A percentile compares a stretch with the other conserved stretches of the same genome.
Conservation (phyloP, 2,113 vertebrate genomes). For the Ptyas mucosa region DNA sequence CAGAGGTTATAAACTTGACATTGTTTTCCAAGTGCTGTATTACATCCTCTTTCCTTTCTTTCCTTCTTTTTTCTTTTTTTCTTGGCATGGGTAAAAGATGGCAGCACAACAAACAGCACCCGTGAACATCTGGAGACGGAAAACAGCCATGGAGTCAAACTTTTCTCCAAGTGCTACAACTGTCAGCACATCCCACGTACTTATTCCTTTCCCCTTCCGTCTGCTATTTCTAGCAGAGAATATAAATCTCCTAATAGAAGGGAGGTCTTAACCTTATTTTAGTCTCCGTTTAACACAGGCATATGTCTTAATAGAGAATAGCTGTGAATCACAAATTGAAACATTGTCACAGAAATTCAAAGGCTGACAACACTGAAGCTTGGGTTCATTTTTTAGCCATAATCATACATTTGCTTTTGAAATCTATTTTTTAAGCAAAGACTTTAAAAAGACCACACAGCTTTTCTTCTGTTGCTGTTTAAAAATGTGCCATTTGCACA, state of each 20-base stretch:
- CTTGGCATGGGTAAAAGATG: not conserved
- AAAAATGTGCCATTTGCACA: not conserved
- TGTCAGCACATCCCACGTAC: not conserved
- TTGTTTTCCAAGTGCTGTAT: slow-evolving; percentile 14
- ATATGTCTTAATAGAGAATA: not conserved
- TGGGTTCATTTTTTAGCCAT: not conserved
- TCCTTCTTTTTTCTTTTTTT: not conserved
- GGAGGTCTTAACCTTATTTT: not conserved
- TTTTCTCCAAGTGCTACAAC: not conserved
- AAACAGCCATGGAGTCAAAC: not conserved
- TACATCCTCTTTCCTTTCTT: not conserved
- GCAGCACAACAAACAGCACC: not conserved
- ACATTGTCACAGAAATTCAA: not conserved
- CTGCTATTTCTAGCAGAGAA: not conserved
- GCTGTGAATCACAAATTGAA: not conserved
- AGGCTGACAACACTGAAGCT: not conserved
- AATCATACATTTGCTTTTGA: not conserved
- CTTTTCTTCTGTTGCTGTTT: not conserved
- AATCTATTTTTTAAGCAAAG: not conserved
- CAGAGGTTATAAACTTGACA: not conserved
- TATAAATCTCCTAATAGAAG: not conserved
- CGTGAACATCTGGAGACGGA: not conserved
- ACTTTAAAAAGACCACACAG: not conserved
- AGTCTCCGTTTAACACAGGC: not conserved
- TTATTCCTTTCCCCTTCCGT: not conserved